Evolutionary conservation across 2,113 vertebrate species (phyloP).

Genomic region (Chascanopsetta lugubris): DNA sequence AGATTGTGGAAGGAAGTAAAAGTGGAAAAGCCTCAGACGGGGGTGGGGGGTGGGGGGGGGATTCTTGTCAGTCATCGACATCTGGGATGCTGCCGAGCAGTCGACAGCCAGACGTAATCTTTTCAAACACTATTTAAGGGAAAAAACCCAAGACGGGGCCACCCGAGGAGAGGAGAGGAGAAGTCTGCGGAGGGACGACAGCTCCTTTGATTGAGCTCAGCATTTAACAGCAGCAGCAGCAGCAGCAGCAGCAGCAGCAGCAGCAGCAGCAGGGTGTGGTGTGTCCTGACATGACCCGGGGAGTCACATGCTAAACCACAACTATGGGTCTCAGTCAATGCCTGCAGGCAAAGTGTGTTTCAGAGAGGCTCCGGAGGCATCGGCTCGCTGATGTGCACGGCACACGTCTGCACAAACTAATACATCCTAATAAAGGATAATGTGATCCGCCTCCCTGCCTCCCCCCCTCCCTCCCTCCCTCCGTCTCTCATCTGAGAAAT

Average conservation of each 20-base stretch:
- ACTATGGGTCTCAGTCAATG: slow-evolving; percentile 54
- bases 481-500: slow-evolving; percentile 59
- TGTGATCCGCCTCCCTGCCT: slow-evolving; percentile 33
- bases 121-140: slow-evolving; percentile 47
- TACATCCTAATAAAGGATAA: slow-evolving; percentile 46
- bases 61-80: slow-evolving; percentile 26
- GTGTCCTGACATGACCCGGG: slow-evolving; percentile 63
- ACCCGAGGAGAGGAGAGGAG: slow-evolving; percentile 36
- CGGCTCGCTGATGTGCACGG: slow-evolving; percentile 40
- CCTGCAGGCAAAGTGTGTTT: slow-evolving; percentile 39
- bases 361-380: slow-evolving; percentile 29
- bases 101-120: slow-evolving; percentile 11
- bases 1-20: slow-evolving; percentile 11
- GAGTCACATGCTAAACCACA: slow-evolving; percentile 61
- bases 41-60: too few relatives aligned
- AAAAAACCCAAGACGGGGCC: slow-evolving; percentile 33
- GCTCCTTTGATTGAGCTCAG: slow-evolving; percentile 50
- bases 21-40: not conserved
- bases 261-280: slow-evolving; percentile 58
- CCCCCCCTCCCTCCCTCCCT: slow-evolving; percentile 32
- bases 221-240: slow-evolving; percentile 28
- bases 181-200: slow-evolving; percentile 35
- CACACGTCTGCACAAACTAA: slow-evolving; percentile 30
- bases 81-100: slow-evolving; percentile 14
- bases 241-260: slow-evolving; percentile 38